Percentiles rank a stretch among this genome's conserved stretches.
Conservation (phyloP, 2,888 invertebrate species). For the Philhelius pedissequus region DNA sequence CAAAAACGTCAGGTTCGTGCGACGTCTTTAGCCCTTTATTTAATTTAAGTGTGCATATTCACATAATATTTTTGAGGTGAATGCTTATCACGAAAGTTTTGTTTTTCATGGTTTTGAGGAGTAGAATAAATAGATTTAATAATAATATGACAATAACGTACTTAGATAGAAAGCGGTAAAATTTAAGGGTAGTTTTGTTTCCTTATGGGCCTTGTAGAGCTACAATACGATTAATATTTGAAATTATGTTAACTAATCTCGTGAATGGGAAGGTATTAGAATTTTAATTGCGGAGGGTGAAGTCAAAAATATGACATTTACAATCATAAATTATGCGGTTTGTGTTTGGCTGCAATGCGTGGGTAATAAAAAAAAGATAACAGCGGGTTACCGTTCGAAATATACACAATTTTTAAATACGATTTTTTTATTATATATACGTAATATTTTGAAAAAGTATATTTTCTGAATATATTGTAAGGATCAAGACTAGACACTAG, state of each 20-base stretch:
- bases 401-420: too few relatives aligned
- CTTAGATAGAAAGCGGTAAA: not conserved
- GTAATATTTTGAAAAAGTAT: too few relatives aligned
- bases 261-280: not conserved
- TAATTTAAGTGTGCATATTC: not conserved
- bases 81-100: not conserved
- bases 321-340: conserved; percentile 42
- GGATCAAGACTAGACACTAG: too few relatives aligned
- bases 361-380: not conserved
- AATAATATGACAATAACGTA: not conserved
- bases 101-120: not conserved
- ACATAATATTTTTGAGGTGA: not conserved
- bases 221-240: not conserved
- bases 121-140: not conserved
- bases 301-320: conserved; percentile 51
- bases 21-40: not conserved
- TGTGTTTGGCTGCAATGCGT: conserved; percentile 26
- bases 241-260: conserved; percentile 16
- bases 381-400: too few relatives aligned
- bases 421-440: too few relatives aligned
- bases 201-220: not conserved
- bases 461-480: too few relatives aligned
- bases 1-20: not conserved
- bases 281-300: not conserved
- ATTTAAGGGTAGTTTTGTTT: not conserved